Base-by-base conservation (phyloP, 2,888 invertebrate species). In the Bellardia bayeri region DNA sequence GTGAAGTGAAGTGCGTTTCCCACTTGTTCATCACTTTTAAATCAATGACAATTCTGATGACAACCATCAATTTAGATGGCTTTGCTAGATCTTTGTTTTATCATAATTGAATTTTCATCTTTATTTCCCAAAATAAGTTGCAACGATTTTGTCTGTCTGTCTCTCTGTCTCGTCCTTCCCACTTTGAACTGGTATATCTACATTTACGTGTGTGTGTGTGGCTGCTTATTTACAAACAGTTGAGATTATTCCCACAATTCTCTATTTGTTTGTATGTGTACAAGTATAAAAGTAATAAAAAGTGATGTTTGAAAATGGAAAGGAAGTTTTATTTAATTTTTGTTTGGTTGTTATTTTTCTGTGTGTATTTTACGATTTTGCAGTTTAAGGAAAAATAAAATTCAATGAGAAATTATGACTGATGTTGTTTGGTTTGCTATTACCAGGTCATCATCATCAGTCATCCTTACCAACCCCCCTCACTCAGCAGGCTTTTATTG, bases 41-140 rank as follows among this genome's bases (percentile, higher is more conserved):
- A 80, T 69, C 75, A 58, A 58, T 63, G 69, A 74, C 54, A 80
- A 68, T 69, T 74, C 69, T 68, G 51, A 72, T 30, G 51, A 69
- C 80, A 74, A 33, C 51, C 40, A 84, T 79, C 68, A 68, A 66
- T 68, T 66, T 49, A 14, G 30, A 30, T 58, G 45, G 49, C 16
- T n/a, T 56, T 23, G 75, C 45, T 63, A 33, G 14, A 74, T 72
- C 45, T 30, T 63, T 33, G n/a, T 66, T 78, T 64, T 63, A 71
- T 56, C 40, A 64, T 78, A 83, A 83, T 78, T 78, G 63, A 78
- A 83, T 78, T 78, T 83, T 64, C 11, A 66, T 16, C n/a, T 72
- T 45, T 45, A 45, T 71, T 51, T 37, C 2, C 11, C 13, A 54
- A 33, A 37, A 49, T 45, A 61, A 80, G 16, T 56, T 63, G 54